Evolutionary conservation across 2,888 invertebrate genomes (phyloP), one percentile per base, ranked within the genome.

Genomic region (Malthinus seriepunctatus): DNA sequence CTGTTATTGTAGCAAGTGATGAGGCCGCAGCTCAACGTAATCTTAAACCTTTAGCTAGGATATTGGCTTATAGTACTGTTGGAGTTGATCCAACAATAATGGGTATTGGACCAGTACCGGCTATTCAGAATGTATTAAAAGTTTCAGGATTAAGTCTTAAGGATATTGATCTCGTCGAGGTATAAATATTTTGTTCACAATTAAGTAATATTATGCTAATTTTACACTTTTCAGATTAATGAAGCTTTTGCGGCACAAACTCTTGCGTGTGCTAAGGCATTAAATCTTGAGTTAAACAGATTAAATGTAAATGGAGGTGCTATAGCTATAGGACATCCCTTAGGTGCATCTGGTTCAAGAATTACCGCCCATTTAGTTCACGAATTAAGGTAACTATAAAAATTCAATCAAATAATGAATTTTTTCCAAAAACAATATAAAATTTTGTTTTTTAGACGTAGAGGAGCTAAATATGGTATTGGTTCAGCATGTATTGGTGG

Each of bases 401-500:
- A 11, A 46, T 11, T n/a, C 2, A 23, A 23, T 23, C 23, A 23
- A 23, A 3, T 23, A 23, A 3, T 31, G n/a, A 15, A 8, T 10
- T 10, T 32, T 10, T 6, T 6, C 9, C 5, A 6, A 3, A 8
- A 7, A n/a, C n/a, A n/a, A 9, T 46, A 23, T 42, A 2, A 15
- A 31, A 15, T 35, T 53, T 47, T n/a, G 11, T 50, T 10, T n/a
- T 57, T 49, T 58, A 95, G 95, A 79, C 88, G 95, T 64, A 88
- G 90, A 63, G 88, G 90, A 45, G 85, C 88, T 23, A 95, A 94
- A 78, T 86, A 90, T 60, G 97, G 88, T 32, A 89, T 99, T 74
- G 98, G 97, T 8, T 90, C 97, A 0, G 98, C 98, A 0, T 99
- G 98, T 78, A 98, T 99, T 79, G 98, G 98, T 31, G 98, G 98